phyloP scores from a whole-genome alignment of 1,140 invertebrate genomes.

The Elysia chlorotica region DNA sequence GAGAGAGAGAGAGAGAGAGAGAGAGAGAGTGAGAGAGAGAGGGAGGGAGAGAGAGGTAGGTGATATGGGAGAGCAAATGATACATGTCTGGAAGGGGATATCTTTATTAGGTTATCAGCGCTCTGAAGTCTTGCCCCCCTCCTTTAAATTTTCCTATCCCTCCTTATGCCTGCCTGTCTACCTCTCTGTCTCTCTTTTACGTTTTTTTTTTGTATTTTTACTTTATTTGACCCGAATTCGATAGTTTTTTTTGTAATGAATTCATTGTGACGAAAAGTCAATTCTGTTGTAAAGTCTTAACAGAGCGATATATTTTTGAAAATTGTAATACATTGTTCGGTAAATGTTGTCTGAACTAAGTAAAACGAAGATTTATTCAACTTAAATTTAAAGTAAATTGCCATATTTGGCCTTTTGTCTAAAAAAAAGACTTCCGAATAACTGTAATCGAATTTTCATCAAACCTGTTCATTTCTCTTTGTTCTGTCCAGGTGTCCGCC shows the following conservation, averaged over 20 bases:
- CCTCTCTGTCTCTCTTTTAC: neutral
- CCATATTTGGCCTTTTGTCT: neutral
- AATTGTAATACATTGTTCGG: neutral
- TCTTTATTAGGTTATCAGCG: neutral
- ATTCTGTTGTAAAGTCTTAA: neutral
- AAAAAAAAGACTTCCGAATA: neutral
- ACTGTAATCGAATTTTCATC: neutral
- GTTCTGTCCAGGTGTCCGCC: constrained; percentile 78
- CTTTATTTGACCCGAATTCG: neutral
- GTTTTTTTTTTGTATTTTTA: too few relatives aligned
- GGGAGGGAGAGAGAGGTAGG: neutral
- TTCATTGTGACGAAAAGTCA: neutral
- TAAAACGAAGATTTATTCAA: neutral
- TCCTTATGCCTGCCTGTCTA: constrained; percentile 4
- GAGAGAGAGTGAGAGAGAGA: constrained; percentile 10
- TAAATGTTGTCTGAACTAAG: neutral
- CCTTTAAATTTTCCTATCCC: neutral
- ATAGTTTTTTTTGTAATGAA: neutral
- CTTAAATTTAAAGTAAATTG: neutral
- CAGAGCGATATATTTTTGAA: neutral
- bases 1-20: neutral
- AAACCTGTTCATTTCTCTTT: neutral
- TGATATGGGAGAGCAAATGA: neutral
- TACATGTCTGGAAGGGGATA: constrained; percentile 1
- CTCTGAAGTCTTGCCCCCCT: neutral